Conservation (phyloP, 1,140 invertebrate species). For the Platorchestia sp. region DNA sequence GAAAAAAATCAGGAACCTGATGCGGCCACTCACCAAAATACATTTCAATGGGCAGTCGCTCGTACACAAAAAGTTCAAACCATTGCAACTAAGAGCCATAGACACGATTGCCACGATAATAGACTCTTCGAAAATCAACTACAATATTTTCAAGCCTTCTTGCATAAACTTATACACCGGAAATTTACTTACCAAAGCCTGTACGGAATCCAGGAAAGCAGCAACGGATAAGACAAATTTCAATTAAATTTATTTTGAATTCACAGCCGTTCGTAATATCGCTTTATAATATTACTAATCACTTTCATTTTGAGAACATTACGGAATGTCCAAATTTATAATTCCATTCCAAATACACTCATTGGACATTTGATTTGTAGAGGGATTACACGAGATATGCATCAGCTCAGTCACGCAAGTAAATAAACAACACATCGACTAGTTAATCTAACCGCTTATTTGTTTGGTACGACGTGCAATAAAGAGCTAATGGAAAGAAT, state of each 20-base stretch:
- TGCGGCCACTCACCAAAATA: too few species aligned
- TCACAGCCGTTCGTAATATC: not conserved
- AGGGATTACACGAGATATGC: not conserved
- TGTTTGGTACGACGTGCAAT: not conserved
- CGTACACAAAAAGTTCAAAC: too few species aligned
- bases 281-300: not conserved
- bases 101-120: too few species aligned
- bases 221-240: not conserved
- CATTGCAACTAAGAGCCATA: too few species aligned
- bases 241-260: not conserved
- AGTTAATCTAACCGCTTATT: not conserved
- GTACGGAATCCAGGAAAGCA: constrained; percentile 58
- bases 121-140: too few species aligned
- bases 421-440: not conserved
- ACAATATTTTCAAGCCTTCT: too few species aligned
- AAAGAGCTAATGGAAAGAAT: not conserved
- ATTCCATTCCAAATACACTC: not conserved
- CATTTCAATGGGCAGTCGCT: too few species aligned
- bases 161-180: not conserved
- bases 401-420: not conserved
- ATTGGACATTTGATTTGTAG: not conserved
- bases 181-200: constrained; percentile 72
- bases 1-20: too few species aligned
- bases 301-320: not conserved
- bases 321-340: not conserved